Evolutionary conservation across 2,888 invertebrate species (phyloP).

Genomic region (Napeogenes inachia): DNA sequence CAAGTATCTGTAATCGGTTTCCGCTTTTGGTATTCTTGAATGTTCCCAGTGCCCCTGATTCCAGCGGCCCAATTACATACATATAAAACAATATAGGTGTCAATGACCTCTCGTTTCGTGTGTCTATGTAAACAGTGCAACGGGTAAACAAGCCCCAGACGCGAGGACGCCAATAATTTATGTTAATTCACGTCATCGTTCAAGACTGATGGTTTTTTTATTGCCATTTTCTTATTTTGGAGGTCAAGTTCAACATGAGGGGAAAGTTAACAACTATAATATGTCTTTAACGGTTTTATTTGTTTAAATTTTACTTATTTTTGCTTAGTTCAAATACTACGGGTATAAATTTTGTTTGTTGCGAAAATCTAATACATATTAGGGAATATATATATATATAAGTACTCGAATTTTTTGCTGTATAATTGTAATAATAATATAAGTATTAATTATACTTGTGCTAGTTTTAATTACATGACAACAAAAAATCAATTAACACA

Average conservation of each 20-base stretch:
- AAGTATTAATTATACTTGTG: no score
- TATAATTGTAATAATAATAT: no score
- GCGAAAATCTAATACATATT: no score
- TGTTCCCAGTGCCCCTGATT: conserved; percentile 58
- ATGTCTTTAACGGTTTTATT: conserved; percentile 31
- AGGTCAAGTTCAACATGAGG: conserved; percentile 70
- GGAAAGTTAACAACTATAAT: conserved; percentile 59
- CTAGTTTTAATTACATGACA: conserved; percentile 10
- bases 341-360: no score
- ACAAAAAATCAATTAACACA: conserved; percentile 1
- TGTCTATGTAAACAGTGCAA: conserved; percentile 71
- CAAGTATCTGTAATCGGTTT: no score
- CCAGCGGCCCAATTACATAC: conserved; percentile 71
- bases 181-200: conserved; percentile 74
- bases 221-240: conserved; percentile 66
- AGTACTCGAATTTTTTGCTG: no score
- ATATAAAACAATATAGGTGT: conserved; percentile 72
- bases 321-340: no score
- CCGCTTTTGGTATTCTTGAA: neutral
- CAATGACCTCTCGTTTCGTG: conserved; percentile 66
- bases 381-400: no score
- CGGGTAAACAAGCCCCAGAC: conserved; percentile 60
- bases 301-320: neutral
- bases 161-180: conserved; percentile 72
- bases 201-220: conserved; percentile 71